phyloP scores from a whole-genome alignment of 2,113 vertebrate genomes.

The Cyanoliseus patagonus region DNA sequence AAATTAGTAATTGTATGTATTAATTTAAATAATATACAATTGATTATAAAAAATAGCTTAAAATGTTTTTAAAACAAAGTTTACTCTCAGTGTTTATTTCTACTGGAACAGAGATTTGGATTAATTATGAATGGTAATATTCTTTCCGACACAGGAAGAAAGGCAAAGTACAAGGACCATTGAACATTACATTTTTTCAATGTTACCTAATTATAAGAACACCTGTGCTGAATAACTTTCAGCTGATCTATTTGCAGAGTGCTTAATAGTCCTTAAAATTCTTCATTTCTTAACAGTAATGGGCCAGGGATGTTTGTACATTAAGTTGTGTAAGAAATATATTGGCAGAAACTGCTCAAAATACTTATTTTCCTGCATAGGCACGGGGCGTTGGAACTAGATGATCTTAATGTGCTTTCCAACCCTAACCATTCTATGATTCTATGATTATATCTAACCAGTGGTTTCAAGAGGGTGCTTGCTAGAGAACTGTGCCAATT shows the following conservation, averaged over 20 bases:
- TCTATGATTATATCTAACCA: background rate
- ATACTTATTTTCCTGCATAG: constrained; percentile 14
- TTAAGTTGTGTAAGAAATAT: constrained; percentile 19
- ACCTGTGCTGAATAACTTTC: constrained; percentile 73
- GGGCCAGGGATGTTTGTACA: constrained; percentile 45
- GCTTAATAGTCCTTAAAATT: constrained; percentile 78
- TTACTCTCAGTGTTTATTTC: background rate
- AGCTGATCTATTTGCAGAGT: constrained; percentile 73
- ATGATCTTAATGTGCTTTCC: background rate
- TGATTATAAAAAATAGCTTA: background rate
- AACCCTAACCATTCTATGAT: background rate
- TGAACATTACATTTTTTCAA: constrained; percentile 71
- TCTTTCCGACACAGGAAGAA: constrained; percentile 22
- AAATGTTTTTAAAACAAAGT: background rate
- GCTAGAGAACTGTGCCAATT: constrained; percentile 35
- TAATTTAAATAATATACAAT: background rate
- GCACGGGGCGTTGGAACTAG: background rate
- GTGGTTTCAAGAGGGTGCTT: background rate
- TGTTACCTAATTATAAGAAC: constrained; percentile 71
- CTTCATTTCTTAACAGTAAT: constrained; percentile 62
- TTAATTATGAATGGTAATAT: constrained; percentile 19
- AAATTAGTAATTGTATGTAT: background rate
- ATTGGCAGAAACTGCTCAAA: constrained; percentile 8
- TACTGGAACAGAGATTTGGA: background rate
- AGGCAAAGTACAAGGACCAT: constrained; percentile 63